Percentiles rank a stretch among this genome's conserved stretches.
phyloP scores from a whole-genome alignment of 2,113 vertebrate species.

The Rhineura floridana region DNA sequence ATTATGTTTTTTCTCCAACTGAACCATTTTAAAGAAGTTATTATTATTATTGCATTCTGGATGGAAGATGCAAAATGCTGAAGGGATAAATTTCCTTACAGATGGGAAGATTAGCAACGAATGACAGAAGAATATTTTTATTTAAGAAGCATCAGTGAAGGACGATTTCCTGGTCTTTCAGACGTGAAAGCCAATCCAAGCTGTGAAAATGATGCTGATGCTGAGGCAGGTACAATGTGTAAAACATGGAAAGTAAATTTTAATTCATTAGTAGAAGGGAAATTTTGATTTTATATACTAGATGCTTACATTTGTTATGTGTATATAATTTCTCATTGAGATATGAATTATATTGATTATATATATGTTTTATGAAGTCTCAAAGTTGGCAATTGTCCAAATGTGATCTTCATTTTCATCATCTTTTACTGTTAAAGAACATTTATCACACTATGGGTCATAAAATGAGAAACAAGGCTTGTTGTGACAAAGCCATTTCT shows the following conservation, averaged over 20 bases:
- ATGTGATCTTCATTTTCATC: background rate
- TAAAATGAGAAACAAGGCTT: background rate
- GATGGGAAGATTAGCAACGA: background rate
- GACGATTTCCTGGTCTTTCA: background rate
- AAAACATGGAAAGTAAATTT: slow-evolving; percentile 18
- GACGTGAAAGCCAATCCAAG: slow-evolving; percentile 21
- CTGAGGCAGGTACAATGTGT: slow-evolving; percentile 60
- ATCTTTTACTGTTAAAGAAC: background rate
- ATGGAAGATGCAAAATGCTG: slow-evolving; percentile 14
- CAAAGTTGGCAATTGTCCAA: background rate
- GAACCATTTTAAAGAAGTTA: background rate
- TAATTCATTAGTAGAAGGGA: background rate
- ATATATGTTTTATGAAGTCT: background rate
- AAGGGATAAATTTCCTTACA: background rate
- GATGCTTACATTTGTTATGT: background rate
- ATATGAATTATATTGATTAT: background rate
- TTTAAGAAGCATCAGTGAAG: slow-evolving; percentile 11
- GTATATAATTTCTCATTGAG: background rate
- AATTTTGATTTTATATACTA: background rate
- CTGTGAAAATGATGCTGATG: slow-evolving; percentile 43
- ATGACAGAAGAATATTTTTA: slow-evolving; percentile 1
- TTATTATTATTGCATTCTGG: background rate
- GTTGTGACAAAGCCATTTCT: background rate
- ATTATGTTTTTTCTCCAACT: background rate
- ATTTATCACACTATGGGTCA: background rate